Base-by-base conservation (phyloP, 1,140 invertebrate genomes). In the Rhysida immarginata region DNA sequence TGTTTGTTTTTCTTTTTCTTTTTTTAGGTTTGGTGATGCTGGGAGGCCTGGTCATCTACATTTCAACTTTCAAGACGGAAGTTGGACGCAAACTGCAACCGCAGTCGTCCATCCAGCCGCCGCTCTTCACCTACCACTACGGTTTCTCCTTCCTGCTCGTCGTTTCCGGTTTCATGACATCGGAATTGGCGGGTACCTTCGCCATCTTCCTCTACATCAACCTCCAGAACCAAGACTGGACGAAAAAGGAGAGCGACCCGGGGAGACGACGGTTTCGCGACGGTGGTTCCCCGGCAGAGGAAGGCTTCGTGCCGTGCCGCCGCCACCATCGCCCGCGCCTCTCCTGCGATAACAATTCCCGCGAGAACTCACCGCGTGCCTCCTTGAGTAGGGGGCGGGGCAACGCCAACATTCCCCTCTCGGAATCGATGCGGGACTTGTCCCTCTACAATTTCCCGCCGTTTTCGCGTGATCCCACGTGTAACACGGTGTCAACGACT, bases 21-120 rank as follows among this genome's bases (percentile, higher is more conserved):
- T 27, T 75, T 76, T 20, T 71, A 90, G 88, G 87, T 65, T 73
- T 93, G 35, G 74, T 89, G 53, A 88, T 91, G 82, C 77, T 92
- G 53, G 83, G 86, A 54, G 87, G 86, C 21, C 78, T 91, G 65
- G 85, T 93, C 59, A 86, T 91, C 76, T 93, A 91, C 77, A 89
- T 93, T 74, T 89, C 87, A 13, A 81, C 89, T 52, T 85, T 93
- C 64, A 92, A 92, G 71, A 81, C 87, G 0, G 87, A 92, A 77
- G 79, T 92, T 16, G 86, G 85, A 2, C 81, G 81, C 56, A 93
- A 92, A 69, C 70, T 92, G 26, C 75, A 85, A 54, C 81, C 87
- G 20, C 78, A 81, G 61, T 87, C 86, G 11, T 73, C 78, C 48
- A 76, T 85, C 44, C 81, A 87, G 68, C 80, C 81, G 14, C 82